These are phyloP conservation scores for Crambe crambe DNA, from an alignment of 37 sponge, comb jelly and placozoan species.

Conservation along the genomic window DNA sequence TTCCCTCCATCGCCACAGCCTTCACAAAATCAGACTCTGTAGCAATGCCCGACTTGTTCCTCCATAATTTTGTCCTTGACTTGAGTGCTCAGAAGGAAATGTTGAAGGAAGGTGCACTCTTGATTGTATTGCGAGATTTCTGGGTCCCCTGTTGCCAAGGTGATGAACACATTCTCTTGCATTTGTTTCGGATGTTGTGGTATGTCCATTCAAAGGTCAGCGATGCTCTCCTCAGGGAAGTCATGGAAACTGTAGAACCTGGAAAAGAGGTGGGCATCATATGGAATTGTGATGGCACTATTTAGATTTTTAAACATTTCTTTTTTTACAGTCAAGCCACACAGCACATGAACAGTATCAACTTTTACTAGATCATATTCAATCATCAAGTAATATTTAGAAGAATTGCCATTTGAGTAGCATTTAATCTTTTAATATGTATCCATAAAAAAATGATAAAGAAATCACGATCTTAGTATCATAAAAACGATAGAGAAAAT, in stretches of 20 bases:
- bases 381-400: neutral
- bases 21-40: constrained; percentile 10
- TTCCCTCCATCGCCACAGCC: constrained; percentile 52
- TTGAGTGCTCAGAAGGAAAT: constrained; percentile 10
- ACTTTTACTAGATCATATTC: constrained; percentile 19
- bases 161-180: constrained; percentile 55
- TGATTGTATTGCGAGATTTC: constrained; percentile 51
- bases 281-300: no score
- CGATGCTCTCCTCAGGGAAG: constrained; percentile 27
- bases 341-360: constrained; percentile 63
- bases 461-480: no score
- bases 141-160: constrained; percentile 60
- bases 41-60: constrained; percentile 62
- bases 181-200: constrained; percentile 63
- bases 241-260: constrained; percentile 45
- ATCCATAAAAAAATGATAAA: no score
- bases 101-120: constrained; percentile 26
- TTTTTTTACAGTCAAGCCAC: constrained; percentile 28
- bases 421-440: no score
- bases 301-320: neutral
- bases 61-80: constrained; percentile 52
- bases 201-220: constrained; percentile 21
- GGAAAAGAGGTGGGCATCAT: constrained; percentile 50
- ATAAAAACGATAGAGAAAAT: no score
- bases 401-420: no score